Base-by-base conservation (phyloP, 30 jellyfish, hydroid and myxozoan species). In the Aurelia sp. region DNA sequence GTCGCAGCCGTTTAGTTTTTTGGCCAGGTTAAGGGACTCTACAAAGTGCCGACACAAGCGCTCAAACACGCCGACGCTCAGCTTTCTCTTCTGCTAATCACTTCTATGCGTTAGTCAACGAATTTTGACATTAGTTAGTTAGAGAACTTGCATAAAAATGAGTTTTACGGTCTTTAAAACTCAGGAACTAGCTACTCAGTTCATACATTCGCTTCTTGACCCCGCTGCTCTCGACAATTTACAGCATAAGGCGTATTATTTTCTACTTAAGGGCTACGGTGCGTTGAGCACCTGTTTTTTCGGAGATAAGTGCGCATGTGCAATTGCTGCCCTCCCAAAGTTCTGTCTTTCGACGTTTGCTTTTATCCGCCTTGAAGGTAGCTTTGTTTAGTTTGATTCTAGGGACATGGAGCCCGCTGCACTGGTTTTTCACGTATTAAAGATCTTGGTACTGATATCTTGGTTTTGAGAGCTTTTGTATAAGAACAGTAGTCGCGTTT, bases 1-100 rank as follows among this genome's bases (percentile, higher is more conserved):
- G 51, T 48, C 80, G 67, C 89, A 60, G 89, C 89, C 80, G 80
- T 44, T 35, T 78, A 74, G 80, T 76, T 78, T 27, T 62, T 78
- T 78, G 30, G 58, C 89, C 80, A 41, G 62, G 89, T 35, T 24
- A 70, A 62, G 80, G 63, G 66, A 63, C 81, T 63, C 51, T 18
- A 44, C 59, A 31, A 44, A 41, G 58, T 47, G 89, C 89, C 87
- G 77, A 76, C 87, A 27, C 38, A 9, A 38, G 53, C 66, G 51
- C 77, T 22, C 19, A 61, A 76, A 59, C 77, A 64, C 15, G 73
- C 87, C 77, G 76, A 76, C 77, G 1, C 16, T 38, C 41, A 22
- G 66, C 63, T 16, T n/a, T 61, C 24, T n/a, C 50, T 24, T 48
- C 47, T 57, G 44, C 53, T 44, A 18, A 22, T 59, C 87, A 78